Evolutionary conservation across 2,113 vertebrate species (phyloP), one percentile per base, ranked within the genome.

Genomic region (Phasianus colchicus): DNA sequence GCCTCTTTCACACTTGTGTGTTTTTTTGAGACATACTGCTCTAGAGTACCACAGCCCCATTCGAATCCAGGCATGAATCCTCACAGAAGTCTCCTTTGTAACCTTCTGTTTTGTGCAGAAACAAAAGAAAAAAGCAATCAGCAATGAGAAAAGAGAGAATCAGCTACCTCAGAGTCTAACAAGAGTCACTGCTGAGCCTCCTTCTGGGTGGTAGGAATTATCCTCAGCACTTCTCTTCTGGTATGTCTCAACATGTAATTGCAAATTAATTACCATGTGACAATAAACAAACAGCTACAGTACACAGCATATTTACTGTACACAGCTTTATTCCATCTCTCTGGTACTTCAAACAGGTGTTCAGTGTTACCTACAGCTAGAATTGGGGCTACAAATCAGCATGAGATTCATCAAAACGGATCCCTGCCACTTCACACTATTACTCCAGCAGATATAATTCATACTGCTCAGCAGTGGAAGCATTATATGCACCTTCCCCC

Each of bases 401-500:
- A 74, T 89, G 96, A 95, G 93, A 94, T 97, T 96, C 94, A 95
- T 96, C 95, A 96, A 94, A 95, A 96, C 67, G 94, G 95, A 96
- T 97, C 96, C 97, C 96, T 94, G 93, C 95, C 95, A 95, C 83
- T 93, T 95, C 96, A 95, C 91, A 82, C 73, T 92, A 96, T 93
- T 97, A 95, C 96, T 89, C 96, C 94, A 96, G 96, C 94, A 95
- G 96, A 96, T 86, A 94, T 96, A 95, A 96, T 96, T 95, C 94
- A 95, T 93, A 96, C 79, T 95, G 96, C 95, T 95, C 92, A 94
- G 93, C 96, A 87, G 96, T 94, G 88, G 86, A 91, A 80, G 94
- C 91, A 91, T 94, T 96, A 87, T 86, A 38, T 93, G 93, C 87
- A 90, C 91, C 95, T 94, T 96, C 89, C 88, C 89, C 90, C 82